These are phyloP conservation scores for Tapirus indicus DNA, from an alignment of 2,797 vertebrate genomes.

Conservation along the genomic window DNA sequence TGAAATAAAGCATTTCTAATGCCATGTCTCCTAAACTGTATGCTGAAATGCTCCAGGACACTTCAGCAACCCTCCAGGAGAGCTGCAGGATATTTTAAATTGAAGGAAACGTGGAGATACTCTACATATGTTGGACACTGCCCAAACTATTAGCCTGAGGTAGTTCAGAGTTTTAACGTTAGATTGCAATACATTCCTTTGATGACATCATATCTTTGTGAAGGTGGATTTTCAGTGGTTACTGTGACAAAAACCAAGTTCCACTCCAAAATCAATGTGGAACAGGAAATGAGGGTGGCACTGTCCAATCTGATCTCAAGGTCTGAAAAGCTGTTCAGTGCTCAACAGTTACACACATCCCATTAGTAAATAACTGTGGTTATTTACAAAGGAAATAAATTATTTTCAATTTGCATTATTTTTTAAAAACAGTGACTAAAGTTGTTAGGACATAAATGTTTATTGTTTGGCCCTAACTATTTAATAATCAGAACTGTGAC, in stretches of 20 bases:
- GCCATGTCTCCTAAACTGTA: neutral
- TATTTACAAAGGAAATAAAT: conserved; percentile 21
- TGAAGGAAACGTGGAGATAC: neutral
- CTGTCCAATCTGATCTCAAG: neutral
- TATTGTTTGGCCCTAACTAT: neutral
- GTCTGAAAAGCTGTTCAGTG: neutral
- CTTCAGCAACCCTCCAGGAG: too few species aligned
- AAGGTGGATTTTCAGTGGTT: neutral
- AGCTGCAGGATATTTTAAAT: neutral
- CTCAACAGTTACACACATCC: neutral
- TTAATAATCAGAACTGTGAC: neutral
- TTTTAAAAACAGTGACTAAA: neutral
- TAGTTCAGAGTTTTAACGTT: neutral
- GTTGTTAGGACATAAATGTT: neutral
- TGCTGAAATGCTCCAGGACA: neutral
- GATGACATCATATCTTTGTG: neutral
- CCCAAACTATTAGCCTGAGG: neutral
- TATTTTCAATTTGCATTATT: neutral
- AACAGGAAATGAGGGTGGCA: neutral
- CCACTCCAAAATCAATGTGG: neutral
- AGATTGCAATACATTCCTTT: neutral
- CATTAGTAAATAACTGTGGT: neutral
- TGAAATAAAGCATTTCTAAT: neutral
- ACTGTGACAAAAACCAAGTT: neutral
- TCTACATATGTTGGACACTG: neutral